phyloP scores from a whole-genome alignment of 35 echinoderm and acorn worm species.

The Heliocidaris erythrogramma region DNA sequence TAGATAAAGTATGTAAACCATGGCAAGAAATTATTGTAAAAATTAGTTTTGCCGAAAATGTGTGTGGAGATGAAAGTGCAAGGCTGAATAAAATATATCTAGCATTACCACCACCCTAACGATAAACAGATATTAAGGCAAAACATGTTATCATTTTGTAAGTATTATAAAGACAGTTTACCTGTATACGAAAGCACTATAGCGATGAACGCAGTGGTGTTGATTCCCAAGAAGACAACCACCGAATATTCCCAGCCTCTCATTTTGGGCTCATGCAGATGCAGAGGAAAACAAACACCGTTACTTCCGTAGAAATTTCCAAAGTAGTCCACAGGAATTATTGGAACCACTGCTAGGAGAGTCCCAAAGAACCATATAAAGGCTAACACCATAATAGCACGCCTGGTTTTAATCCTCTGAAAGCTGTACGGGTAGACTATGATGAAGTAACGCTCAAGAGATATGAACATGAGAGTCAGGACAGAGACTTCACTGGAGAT shows the following conservation, averaged over 20 bases:
- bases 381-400: constrained; percentile 61
- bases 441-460: constrained; percentile 76
- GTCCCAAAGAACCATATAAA: constrained; percentile 69
- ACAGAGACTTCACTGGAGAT: constrained; percentile 88
- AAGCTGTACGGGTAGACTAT: constrained; percentile 80
- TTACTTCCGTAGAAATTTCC: constrained; percentile 94
- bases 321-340: constrained; percentile 65
- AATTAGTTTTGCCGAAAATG: no score
- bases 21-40: no score
- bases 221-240: constrained; percentile 91
- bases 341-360: constrained; percentile 61
- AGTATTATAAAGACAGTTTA: constrained; percentile 2
- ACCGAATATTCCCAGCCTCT: constrained; percentile 92
- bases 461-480: constrained; percentile 87
- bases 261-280: constrained; percentile 79
- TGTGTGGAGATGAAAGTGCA: no score
- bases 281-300: constrained; percentile 91
- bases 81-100: no score
- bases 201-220: constrained; percentile 59
- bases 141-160: no score
- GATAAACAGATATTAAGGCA: no score
- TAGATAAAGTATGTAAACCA: no score
- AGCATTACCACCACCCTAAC: no score
- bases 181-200: constrained; percentile 83
- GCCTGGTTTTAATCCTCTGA: constrained; percentile 63